A percentile compares a stretch with the other conserved stretches of the same genome.
phyloP scores from a whole-genome alignment of 1,140 invertebrate genomes.

The Epicauta chinensis region DNA sequence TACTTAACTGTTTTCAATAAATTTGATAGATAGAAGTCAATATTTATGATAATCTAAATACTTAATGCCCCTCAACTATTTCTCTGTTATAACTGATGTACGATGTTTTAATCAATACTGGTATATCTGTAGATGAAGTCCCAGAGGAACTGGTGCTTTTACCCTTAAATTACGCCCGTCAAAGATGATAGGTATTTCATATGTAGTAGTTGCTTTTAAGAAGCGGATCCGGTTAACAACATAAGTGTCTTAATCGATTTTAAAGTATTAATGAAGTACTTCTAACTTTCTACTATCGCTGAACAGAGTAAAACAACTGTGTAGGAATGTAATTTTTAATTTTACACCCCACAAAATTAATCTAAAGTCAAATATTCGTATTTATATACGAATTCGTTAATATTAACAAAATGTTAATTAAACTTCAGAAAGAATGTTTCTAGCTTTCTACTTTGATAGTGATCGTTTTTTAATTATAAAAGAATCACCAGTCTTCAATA shows the following conservation, averaged over 20 bases:
- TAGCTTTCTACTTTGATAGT: no score
- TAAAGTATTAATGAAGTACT: slow-evolving; percentile 19
- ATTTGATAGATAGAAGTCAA: no score
- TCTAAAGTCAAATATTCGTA: slow-evolving; percentile 17
- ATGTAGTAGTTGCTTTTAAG: slow-evolving; percentile 17
- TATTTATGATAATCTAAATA: not conserved
- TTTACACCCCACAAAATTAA: slow-evolving; percentile 9
- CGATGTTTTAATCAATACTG: slow-evolving; percentile 25
- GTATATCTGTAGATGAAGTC: slow-evolving; percentile 15
- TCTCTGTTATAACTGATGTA: slow-evolving; percentile 20
- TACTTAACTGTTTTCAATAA: no score
- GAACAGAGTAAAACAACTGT: slow-evolving; percentile 11
- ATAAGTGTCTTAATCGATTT: slow-evolving; percentile 20
- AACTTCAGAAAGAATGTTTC: not conserved
- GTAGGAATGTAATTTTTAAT: slow-evolving; percentile 18
- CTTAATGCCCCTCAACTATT: slow-evolving; percentile 11
- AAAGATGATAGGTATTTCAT: slow-evolving; percentile 26
- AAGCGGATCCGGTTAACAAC: not conserved
- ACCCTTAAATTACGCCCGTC: slow-evolving; percentile 15
- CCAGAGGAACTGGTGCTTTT: slow-evolving; percentile 9
- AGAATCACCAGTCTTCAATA: no score
- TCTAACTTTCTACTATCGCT: no score
- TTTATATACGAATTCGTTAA: slow-evolving; percentile 16
- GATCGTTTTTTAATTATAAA: no score
- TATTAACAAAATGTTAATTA: slow-evolving; percentile 16